Percentiles rank a stretch among this genome's conserved stretches.
Evolutionary conservation across 2,888 invertebrate genomes (phyloP).

Genomic region (Agrenia bidenticulata): DNA sequence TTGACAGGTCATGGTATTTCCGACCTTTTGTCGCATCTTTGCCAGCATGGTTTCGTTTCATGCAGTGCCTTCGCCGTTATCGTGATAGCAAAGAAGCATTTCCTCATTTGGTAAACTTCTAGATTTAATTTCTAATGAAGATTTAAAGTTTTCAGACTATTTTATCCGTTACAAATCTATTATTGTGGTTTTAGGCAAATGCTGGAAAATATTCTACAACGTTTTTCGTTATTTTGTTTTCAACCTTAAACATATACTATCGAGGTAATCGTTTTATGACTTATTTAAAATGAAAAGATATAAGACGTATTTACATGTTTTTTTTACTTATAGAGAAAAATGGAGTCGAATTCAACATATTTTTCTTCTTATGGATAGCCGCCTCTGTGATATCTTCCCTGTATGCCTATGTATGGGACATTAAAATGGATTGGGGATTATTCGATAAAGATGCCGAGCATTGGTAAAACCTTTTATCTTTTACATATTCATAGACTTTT

Average conservation of each 20-base stretch:
- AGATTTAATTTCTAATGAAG: neutral
- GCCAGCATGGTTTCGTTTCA: constrained; percentile 95
- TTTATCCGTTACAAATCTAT: neutral
- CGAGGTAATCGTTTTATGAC: constrained; percentile 61
- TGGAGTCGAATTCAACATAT: constrained; percentile 64
- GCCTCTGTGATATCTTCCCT: constrained; percentile 83
- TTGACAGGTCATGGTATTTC: constrained; percentile 71
- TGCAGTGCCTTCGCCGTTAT: constrained; percentile 94
- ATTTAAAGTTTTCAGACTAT: constrained; percentile 1
- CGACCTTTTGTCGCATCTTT: constrained; percentile 85
- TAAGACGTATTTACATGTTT: neutral
- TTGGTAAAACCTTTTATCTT: neutral
- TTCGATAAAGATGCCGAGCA: constrained; percentile 88
- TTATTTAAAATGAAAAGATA: neutral
- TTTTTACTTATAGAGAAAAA: constrained; percentile 33
- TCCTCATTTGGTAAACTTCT: constrained; percentile 70
- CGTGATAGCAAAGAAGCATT: constrained; percentile 89
- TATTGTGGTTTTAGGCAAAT: constrained; percentile 64
- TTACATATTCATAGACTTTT: neutral
- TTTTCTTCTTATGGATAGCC: constrained; percentile 85
- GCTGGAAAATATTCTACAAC: constrained; percentile 98
- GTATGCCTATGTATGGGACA: constrained; percentile 97
- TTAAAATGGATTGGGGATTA: constrained; percentile 99
- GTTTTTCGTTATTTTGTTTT: constrained; percentile 88
- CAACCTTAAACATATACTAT: constrained; percentile 69